Base-by-base conservation (phyloP, 2,888 invertebrate genomes). In the Leptinotarsa peninsularis region DNA sequence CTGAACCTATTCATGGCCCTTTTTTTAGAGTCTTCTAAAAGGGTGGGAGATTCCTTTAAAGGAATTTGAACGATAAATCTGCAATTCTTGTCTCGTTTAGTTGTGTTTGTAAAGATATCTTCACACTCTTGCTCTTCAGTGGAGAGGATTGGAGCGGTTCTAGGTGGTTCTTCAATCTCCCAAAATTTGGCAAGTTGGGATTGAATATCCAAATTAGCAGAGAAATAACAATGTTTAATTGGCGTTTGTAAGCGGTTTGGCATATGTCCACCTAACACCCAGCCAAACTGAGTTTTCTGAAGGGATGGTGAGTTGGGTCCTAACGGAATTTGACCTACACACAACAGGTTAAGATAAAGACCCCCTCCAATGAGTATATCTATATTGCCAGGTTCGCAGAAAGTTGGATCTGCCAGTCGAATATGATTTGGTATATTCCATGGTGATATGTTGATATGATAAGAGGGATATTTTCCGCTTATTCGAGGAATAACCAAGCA, bases 101-200 rank as follows among this genome's bases (percentile, higher is more conserved):
- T 56, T 0, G 56, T 68, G 2, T 49, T 54, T n/a, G 33, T 17
- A 69, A 69, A 69, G 5, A 56, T 69, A 17, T 17, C 33, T 56
- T 54, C 3, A 56, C 33, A 69, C n/a, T 54, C 56, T 52, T 52
- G 17, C 5, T 68, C 68, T 18, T 52, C 68, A 50, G 2, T 50
- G 4, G 68, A 23, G 3, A 68, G 2, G 3, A 15, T 21, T 21
- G 14, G 18, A 21, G 4, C 10, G 15, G 4, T 13, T 15, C 17
- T 17, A 13, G 68, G 68, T n/a, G 52, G 49, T 68, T 68, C 52
- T 27, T 68, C 54, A 13, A 69, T 54, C 10, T 27, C 56, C 69
- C 56, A 69, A n/a, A 56, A 54, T 67, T 50, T 67, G 17, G n/a
- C 67, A 49, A 68, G 21, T 33, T 54, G 69, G 1, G 49, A 33